Evolutionary conservation across 2,113 vertebrate species (phyloP).

Genomic region (Microtus pennsylvanicus): DNA sequence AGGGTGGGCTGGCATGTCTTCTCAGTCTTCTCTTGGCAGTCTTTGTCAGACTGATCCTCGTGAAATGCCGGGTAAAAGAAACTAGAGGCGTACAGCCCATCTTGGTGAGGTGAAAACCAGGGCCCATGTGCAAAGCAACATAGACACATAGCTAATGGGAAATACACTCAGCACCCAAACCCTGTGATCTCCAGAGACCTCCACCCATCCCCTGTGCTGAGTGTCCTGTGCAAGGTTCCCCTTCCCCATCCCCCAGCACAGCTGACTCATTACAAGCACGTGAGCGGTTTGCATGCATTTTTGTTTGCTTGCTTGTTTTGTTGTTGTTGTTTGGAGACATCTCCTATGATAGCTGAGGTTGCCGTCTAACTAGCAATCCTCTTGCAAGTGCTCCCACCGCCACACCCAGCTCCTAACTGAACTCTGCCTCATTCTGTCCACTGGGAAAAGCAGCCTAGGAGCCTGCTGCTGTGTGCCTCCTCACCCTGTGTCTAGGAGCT

Average conservation of each 20-base stretch:
- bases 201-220: accelerated
- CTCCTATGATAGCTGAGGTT: not conserved
- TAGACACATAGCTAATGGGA: not conserved
- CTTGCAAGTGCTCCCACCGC: not conserved
- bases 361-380: not conserved
- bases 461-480: not conserved
- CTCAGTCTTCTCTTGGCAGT: accelerated
- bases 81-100: accelerated
- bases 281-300: accelerated
- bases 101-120: not conserved
- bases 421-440: accelerated
- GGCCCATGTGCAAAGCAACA: too few species aligned
- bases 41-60: not conserved
- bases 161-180: not conserved
- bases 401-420: not conserved
- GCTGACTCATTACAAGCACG: not conserved
- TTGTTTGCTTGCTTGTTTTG: not conserved
- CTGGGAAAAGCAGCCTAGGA: not conserved
- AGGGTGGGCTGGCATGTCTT: accelerated
- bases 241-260: not conserved
- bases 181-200: not conserved
- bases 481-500: not conserved
- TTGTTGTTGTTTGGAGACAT: not conserved
- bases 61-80: too few species aligned
- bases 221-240: too few species aligned